These are phyloP conservation scores for Minunthozetes semirufus DNA, from an alignment of 2,888 invertebrate species.

Conservation along the genomic window DNA sequence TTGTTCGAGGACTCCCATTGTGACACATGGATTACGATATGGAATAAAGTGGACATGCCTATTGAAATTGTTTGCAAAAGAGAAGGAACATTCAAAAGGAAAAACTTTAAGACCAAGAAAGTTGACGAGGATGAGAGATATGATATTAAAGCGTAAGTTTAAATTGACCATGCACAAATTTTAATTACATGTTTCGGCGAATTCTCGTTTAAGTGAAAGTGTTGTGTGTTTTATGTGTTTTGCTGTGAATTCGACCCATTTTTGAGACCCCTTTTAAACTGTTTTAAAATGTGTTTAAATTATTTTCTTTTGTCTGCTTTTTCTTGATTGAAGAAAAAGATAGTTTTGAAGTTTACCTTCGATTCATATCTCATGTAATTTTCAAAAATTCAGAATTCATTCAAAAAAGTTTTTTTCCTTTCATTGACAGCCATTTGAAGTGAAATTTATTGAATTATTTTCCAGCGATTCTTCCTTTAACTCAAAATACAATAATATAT, in stretches of 20 bases:
- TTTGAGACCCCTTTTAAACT: too few species aligned
- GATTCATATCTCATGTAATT: background rate
- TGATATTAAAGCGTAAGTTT: conserved; percentile 36
- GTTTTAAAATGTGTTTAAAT: too few species aligned
- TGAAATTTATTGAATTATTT: too few species aligned
- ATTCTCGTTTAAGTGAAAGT: too few species aligned
- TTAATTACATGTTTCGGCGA: background rate
- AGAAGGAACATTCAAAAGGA: conserved; percentile 17
- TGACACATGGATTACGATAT: conserved; percentile 36
- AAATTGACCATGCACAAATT: background rate
- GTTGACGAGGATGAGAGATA: conserved; percentile 32
- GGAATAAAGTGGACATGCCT: conserved; percentile 34
- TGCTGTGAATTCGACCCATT: too few species aligned
- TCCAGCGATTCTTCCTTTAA: too few species aligned
- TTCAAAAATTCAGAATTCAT: background rate
- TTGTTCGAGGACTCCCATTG: background rate
- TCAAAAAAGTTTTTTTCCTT: background rate
- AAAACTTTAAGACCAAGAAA: conserved; percentile 29
- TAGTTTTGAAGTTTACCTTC: conserved; percentile 6
- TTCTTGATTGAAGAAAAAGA: background rate
- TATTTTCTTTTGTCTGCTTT: background rate
- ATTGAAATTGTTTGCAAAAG: conserved; percentile 30
- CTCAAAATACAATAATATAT: too few species aligned
- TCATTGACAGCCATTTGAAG: too few species aligned
- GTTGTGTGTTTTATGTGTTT: too few species aligned